Evolutionary conservation across 2,888 invertebrate genomes (phyloP).

Genomic region (Brassicogethes aeneus): DNA sequence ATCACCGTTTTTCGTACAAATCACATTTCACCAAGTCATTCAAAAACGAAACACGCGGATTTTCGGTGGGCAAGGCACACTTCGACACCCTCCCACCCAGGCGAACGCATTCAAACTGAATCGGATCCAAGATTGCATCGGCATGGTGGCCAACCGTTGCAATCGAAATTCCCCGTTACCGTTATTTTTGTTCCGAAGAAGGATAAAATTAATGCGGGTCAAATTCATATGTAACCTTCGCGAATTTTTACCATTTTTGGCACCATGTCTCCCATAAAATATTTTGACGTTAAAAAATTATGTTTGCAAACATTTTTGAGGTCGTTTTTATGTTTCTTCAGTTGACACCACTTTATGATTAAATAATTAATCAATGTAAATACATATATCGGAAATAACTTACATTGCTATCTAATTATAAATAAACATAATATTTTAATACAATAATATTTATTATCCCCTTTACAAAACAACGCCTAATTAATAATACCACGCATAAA

Average conservation of each 20-base stretch:
- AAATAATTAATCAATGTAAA: no score
- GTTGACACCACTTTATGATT: no score
- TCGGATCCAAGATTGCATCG: background rate
- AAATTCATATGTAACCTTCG: slow-evolving; percentile 17
- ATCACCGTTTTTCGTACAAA: background rate
- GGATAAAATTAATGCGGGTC: slow-evolving; percentile 18
- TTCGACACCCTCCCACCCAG: slow-evolving; percentile 7
- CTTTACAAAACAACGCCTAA: no score
- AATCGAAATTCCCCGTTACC: slow-evolving; percentile 25
- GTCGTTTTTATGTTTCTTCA: no score
- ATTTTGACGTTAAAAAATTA: no score
- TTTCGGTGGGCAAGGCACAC: background rate
- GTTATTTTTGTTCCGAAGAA: slow-evolving; percentile 21
- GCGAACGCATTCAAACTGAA: slow-evolving; percentile 8
- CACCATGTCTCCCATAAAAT: no score
- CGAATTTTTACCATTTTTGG: slow-evolving; percentile 12
- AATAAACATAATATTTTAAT: no score
- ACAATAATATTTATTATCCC: no score
- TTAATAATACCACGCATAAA: no score
- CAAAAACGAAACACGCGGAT: background rate
- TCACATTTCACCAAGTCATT: background rate
- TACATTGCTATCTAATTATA: no score
- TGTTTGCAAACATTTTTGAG: no score
- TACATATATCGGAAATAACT: no score
- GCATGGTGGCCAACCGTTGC: slow-evolving; percentile 19